Percentiles rank a stretch among this genome's conserved stretches.
phyloP scores from a whole-genome alignment of 2,113 vertebrate genomes.

The Triplophysa siluroides region DNA sequence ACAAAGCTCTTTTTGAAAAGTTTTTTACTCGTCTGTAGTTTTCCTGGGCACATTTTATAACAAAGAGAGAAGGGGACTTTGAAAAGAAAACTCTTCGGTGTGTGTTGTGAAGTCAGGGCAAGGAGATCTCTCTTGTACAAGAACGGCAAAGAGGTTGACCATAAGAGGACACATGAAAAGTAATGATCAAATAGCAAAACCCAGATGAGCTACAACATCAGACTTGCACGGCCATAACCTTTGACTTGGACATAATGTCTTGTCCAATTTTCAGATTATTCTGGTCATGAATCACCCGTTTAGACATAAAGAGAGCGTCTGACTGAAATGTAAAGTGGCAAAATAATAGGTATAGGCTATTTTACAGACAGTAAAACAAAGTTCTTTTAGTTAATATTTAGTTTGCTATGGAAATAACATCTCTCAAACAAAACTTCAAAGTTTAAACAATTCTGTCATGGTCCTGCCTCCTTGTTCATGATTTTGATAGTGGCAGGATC shows the following conservation, averaged over 20 bases:
- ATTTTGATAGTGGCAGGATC: too few relatives aligned
- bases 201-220: neutral
- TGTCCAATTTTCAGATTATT: neutral
- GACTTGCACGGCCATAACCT: neutral
- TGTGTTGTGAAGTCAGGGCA: conserved; percentile 2
- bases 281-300: neutral
- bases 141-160: conserved; percentile 3
- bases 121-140: neutral
- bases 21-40: conserved; percentile 43
- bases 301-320: neutral
- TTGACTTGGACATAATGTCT: neutral
- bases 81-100: conserved; percentile 11
- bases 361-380: neutral
- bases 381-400: neutral
- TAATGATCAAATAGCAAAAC: neutral
- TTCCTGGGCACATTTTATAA: conserved; percentile 25
- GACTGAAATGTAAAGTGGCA: neutral
- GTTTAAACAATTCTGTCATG: too few relatives aligned
- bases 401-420: too few relatives aligned
- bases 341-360: too few relatives aligned
- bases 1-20: conserved; percentile 44
- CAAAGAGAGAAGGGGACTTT: conserved; percentile 31
- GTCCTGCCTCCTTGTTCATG: too few relatives aligned
- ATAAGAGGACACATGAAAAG: neutral
- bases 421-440: too few relatives aligned